These are phyloP conservation scores for Ceryle rudis DNA, from an alignment of 2,797 vertebrate species.

Conservation along the genomic window DNA sequence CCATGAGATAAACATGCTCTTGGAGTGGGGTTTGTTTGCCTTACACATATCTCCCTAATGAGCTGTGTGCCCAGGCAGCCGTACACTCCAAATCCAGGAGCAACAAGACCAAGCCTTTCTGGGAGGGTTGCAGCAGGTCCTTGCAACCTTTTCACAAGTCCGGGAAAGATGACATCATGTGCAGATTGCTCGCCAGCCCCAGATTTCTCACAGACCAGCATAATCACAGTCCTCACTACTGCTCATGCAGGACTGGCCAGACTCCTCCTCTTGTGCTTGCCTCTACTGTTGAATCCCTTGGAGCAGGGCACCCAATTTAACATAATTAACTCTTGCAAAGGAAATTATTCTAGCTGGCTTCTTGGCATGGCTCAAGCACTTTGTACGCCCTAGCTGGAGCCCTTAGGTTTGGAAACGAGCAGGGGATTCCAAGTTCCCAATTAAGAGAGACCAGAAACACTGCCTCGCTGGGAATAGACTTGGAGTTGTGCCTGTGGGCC, in stretches of 20 bases:
- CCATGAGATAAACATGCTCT: slow-evolving; percentile 82
- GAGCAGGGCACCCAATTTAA: slow-evolving; percentile 1
- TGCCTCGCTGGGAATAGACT: neutral
- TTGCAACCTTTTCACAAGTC: neutral
- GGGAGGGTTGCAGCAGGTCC: neutral
- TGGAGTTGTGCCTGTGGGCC: neutral
- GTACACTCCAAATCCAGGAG: slow-evolving; percentile 38
- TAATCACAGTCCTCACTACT: neutral
- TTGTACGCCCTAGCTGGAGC: neutral
- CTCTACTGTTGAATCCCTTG: neutral
- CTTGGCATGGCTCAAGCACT: neutral
- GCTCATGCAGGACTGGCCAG: neutral
- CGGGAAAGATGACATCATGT: neutral
- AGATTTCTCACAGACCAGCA: neutral
- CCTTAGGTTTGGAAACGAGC: neutral
- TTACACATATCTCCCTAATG: slow-evolving; percentile 74
- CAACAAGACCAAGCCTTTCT: neutral
- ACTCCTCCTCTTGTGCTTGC: neutral
- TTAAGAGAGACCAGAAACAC: slow-evolving; percentile 6
- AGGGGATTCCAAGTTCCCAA: neutral
- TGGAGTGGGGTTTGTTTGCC: slow-evolving; percentile 79
- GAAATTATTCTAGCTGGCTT: slow-evolving; percentile 1
- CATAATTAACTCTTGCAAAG: neutral
- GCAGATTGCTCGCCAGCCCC: neutral
- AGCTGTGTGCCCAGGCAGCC: slow-evolving; percentile 57